Evolutionary conservation across 2,797 vertebrate species (phyloP).

Genomic region (Microchirus variegatus): DNA sequence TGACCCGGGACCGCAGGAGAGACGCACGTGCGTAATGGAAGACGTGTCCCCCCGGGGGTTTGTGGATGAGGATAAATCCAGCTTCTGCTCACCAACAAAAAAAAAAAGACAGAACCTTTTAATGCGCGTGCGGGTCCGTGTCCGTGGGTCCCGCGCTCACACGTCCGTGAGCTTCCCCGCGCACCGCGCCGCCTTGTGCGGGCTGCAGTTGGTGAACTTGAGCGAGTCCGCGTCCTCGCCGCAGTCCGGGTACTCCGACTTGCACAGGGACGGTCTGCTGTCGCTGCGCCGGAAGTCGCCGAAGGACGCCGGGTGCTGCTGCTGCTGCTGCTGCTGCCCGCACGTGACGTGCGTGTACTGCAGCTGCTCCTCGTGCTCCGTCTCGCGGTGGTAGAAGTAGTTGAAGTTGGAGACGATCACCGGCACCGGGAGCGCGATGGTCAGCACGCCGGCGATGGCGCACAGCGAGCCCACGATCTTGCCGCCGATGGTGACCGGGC

Average conservation of each 20-base stretch:
- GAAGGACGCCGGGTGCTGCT: conserved; percentile 83
- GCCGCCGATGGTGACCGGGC: conserved; percentile 92
- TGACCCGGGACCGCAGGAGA: no score
- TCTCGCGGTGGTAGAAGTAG: conserved; percentile 97
- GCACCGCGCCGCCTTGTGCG: conserved; percentile 79
- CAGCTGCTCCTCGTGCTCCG: conserved; percentile 91
- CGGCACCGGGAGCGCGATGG: conserved; percentile 92
- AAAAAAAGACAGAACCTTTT: no score
- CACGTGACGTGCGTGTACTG: conserved; percentile 94
- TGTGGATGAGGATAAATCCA: not conserved
- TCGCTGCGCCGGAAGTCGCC: conserved; percentile 85
- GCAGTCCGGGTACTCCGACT: conserved; percentile 86
- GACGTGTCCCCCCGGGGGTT: not conserved
- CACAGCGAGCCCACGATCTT: conserved; percentile 95
- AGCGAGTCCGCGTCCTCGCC: conserved; percentile 85
- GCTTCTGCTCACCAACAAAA: no score
- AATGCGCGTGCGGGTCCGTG: not conserved
- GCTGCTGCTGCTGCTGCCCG: conserved; percentile 92
- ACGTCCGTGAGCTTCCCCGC: conserved; percentile 90
- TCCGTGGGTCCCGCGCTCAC: conserved; percentile 57
- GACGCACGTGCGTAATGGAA: no score
- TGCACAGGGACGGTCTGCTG: conserved; percentile 85
- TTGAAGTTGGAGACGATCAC: conserved; percentile 98
- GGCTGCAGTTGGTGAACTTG: conserved; percentile 89
- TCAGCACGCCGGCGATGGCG: conserved; percentile 92